These are phyloP conservation scores for Brenthis daphne DNA, from an alignment of 2,888 invertebrate genomes.

Conservation along the genomic window DNA sequence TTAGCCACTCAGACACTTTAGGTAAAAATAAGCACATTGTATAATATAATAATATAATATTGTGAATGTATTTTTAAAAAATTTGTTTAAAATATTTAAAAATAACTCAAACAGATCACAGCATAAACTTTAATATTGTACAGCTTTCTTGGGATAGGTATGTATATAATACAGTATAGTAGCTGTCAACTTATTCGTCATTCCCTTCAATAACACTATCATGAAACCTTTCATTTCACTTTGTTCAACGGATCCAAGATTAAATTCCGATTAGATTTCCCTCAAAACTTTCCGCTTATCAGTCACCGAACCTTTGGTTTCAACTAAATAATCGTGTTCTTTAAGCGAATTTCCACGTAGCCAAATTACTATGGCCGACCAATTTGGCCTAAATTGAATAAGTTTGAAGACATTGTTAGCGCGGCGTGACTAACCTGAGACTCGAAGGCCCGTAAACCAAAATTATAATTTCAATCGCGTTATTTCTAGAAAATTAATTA, in stretches of 20 bases:
- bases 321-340: slow-evolving; percentile 38
- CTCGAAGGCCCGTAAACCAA: slow-evolving; percentile 48
- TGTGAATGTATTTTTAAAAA: no score
- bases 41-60: no score
- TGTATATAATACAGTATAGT: not conserved
- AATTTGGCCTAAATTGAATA: slow-evolving; percentile 60
- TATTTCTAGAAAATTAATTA: slow-evolving; percentile 42
- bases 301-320: slow-evolving; percentile 28
- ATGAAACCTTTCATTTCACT: slow-evolving; percentile 10
- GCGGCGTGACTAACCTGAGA: slow-evolving; percentile 47
- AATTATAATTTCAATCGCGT: slow-evolving; percentile 59
- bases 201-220: slow-evolving; percentile 4
- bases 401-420: slow-evolving; percentile 58
- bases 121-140: no score
- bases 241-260: slow-evolving; percentile 19
- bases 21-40: no score
- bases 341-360: slow-evolving; percentile 36
- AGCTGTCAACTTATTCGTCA: not conserved
- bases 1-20: no score
- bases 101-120: no score
- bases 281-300: slow-evolving; percentile 36
- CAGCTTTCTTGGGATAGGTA: no score
- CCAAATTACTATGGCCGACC: slow-evolving; percentile 43
- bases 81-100: no score
- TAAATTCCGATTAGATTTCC: slow-evolving; percentile 34